These are phyloP conservation scores for Otolemur crassicaudatus DNA, from an alignment of 2,797 vertebrate genomes.

Conservation along the genomic window DNA sequence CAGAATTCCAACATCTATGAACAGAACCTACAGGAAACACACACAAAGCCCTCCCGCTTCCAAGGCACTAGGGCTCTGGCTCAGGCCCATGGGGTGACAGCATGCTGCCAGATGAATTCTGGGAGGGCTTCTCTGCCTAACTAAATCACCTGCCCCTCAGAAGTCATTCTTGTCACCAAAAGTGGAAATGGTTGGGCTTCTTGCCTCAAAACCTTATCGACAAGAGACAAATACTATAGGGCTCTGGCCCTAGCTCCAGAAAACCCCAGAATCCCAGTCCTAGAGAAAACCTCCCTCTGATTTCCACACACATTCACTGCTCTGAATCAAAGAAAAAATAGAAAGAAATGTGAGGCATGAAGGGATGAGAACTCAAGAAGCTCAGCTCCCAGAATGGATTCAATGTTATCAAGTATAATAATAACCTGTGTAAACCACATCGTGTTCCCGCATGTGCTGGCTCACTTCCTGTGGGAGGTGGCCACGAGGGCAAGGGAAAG, in stretches of 20 bases:
- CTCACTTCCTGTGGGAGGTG: background rate
- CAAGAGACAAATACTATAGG: background rate
- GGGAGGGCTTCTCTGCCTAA: background rate
- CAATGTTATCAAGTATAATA: background rate
- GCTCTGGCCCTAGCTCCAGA: background rate
- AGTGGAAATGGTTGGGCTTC: background rate
- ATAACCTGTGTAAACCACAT: background rate
- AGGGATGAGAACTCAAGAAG: background rate
- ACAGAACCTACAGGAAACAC: background rate
- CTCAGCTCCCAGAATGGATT: background rate
- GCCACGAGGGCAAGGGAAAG: background rate
- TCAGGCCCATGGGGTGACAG: background rate
- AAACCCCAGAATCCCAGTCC: background rate
- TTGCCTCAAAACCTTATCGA: background rate
- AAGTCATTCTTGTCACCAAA: background rate
- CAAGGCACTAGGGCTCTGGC: background rate
- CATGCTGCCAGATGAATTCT: background rate
- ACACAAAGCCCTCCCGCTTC: background rate
- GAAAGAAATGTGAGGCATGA: background rate
- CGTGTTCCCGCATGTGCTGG: background rate
- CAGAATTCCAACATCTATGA: background rate
- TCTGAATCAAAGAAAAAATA: conserved; percentile 32
- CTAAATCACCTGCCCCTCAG: background rate
- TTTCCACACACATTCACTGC: background rate
- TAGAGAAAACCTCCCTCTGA: conserved; percentile 23